phyloP scores from a whole-genome alignment of 2,113 vertebrate species.

The Petroica traversi region DNA sequence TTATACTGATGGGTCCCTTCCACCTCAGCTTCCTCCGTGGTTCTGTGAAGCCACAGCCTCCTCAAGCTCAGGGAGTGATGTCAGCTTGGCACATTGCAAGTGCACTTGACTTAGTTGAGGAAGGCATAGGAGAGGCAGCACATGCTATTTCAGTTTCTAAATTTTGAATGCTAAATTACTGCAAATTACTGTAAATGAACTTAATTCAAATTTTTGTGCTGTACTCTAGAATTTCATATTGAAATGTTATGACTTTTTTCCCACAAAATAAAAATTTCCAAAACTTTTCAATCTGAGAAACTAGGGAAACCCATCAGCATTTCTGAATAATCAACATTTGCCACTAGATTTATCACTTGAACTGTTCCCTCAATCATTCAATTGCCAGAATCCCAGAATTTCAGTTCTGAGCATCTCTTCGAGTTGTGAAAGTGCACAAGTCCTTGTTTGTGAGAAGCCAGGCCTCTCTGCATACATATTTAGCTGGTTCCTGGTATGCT shows the following conservation, averaged over 20 bases:
- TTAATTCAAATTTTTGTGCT: not conserved
- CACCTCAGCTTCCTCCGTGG: not conserved
- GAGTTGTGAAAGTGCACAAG: not conserved
- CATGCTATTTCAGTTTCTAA: not conserved
- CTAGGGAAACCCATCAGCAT: not conserved
- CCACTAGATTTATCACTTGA: not conserved
- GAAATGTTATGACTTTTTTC: not conserved
- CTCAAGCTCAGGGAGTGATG: not conserved
- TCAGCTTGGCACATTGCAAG: not conserved
- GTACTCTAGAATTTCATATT: not conserved
- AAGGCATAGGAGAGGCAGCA: not conserved
- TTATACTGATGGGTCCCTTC: not conserved
- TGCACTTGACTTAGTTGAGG: not conserved
- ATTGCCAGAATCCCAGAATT: not conserved
- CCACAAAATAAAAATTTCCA: fast-evolving
- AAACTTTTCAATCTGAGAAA: not conserved
- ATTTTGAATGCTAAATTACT: not conserved
- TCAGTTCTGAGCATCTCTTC: not conserved
- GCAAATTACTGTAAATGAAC: not conserved
- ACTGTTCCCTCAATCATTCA: not conserved
- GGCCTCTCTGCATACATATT: not conserved
- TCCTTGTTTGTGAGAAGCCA: not conserved
- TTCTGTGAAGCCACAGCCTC: not conserved
- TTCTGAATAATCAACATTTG: not conserved
- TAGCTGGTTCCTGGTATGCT: not conserved